Conservation (phyloP, 2,797 vertebrate species). For the Sciurus vulgaris region DNA sequence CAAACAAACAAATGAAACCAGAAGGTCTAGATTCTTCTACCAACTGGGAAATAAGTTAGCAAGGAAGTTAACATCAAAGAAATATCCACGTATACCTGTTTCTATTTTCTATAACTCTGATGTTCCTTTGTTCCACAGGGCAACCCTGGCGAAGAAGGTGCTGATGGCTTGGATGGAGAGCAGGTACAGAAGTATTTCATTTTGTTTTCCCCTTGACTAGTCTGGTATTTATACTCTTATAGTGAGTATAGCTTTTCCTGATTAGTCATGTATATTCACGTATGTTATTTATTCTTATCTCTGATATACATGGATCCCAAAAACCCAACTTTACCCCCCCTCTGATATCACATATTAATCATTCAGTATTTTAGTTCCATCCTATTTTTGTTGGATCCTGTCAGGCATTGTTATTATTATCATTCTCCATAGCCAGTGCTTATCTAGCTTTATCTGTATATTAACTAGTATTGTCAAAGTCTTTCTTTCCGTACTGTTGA, state of each 20-base stretch:
- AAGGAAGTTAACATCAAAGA: not conserved
- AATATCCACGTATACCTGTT: not conserved
- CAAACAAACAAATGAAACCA: no score
- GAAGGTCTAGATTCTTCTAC: not conserved
- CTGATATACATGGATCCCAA: not conserved
- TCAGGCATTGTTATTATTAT: not conserved
- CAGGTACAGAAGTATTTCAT: constrained; percentile 22
- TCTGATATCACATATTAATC: not conserved
- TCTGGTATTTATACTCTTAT: not conserved
- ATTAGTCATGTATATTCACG: not conserved
- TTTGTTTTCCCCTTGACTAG: not conserved
- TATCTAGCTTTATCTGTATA: not conserved
- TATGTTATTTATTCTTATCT: not conserved
- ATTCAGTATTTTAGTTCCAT: not conserved
- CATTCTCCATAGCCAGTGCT: not conserved
- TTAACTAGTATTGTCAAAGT: not conserved
- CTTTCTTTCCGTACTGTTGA: not conserved
- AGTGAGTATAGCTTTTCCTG: not conserved
- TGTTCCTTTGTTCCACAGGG: constrained; percentile 39
- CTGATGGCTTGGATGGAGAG: constrained; percentile 64
- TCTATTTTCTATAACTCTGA: not conserved
- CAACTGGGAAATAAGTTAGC: not conserved
- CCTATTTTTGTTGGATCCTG: not conserved
- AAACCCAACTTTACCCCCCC: not conserved
- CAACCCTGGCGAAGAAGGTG: constrained; percentile 47